Base-by-base conservation (phyloP, 2,113 vertebrate species). In the Petrocephalus microphthalmus region DNA sequence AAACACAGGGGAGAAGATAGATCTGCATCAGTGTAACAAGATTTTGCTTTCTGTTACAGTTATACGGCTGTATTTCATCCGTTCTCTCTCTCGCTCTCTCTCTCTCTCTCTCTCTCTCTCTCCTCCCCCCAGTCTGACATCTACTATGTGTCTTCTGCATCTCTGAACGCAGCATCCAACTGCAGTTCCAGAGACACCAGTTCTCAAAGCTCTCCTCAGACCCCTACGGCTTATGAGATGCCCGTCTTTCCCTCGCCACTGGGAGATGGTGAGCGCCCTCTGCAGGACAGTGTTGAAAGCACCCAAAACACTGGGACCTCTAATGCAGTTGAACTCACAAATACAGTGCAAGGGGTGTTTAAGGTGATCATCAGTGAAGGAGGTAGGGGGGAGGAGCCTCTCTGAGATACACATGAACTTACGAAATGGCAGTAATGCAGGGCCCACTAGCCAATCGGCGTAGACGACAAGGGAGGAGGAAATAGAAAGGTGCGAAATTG, bases 191-290 rank as follows among this genome's bases (percentile, higher is more conserved):
- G 96, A 93, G 97, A 97, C 90, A 94, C 96, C 91, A 97, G 95
- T 88, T 97, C 96, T 85, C 97, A 96, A 90, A 97, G 93, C 92
- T 98, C 98, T 91, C 97, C 98, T 11, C 97, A 98, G 95, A 98
- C 98, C 6, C 97, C 96, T 0, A 96, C 96, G 0, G 95, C 95
- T 91, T 96, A 96, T 0, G 97, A 99, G 91, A 94, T 96, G 92
- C 94, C 96, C 3, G 94, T 96, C 89, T 96, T 98, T 92, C 96
- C 97, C 88, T 96, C 95, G 52, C 95, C 97, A 42, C 95, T 97
- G 85, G 93, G 95, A 42, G 98, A 99, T 93, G 98, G 98, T 99
- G 96, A 94, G 90, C 78, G 1, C 29, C 49, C 45, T 7, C 52
- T 57, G 11, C 15, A 5, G 10, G 11, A 11, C 5, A 51, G 11